phyloP scores from a whole-genome alignment of 2,113 vertebrate species.

The Glaucomys volans region DNA sequence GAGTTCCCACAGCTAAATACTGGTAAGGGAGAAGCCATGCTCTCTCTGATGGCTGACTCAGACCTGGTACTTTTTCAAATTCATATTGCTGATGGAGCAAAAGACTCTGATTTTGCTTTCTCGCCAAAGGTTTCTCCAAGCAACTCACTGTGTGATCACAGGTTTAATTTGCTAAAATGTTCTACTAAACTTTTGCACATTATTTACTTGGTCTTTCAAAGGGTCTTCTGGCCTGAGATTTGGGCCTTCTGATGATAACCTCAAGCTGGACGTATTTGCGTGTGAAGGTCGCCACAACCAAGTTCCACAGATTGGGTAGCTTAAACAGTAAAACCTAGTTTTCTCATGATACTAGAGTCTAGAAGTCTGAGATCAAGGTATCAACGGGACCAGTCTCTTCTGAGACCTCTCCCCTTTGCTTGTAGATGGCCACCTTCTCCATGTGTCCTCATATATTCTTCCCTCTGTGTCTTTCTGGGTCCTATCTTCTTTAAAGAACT shows the following conservation, averaged over 20 bases:
- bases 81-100: neutral
- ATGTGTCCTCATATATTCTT: fast-evolving
- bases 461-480: neutral
- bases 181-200: neutral
- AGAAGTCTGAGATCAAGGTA: neutral
- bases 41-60: neutral
- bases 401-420: neutral
- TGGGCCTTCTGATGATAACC: neutral
- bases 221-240: neutral
- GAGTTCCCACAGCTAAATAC: neutral
- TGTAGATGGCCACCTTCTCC: neutral
- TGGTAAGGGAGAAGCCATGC: too few relatives aligned
- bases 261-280: neutral
- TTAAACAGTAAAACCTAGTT: neutral
- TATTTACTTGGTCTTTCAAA: neutral
- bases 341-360: neutral
- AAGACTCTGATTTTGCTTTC: neutral
- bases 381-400: neutral
- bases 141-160: neutral
- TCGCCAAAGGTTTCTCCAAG: neutral
- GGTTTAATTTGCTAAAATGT: neutral
- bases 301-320: neutral
- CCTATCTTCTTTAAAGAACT: neutral
- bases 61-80: neutral
- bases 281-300: neutral